phyloP scores from a whole-genome alignment of 1,140 invertebrate species.

The Trypoxylus dichotomus region DNA sequence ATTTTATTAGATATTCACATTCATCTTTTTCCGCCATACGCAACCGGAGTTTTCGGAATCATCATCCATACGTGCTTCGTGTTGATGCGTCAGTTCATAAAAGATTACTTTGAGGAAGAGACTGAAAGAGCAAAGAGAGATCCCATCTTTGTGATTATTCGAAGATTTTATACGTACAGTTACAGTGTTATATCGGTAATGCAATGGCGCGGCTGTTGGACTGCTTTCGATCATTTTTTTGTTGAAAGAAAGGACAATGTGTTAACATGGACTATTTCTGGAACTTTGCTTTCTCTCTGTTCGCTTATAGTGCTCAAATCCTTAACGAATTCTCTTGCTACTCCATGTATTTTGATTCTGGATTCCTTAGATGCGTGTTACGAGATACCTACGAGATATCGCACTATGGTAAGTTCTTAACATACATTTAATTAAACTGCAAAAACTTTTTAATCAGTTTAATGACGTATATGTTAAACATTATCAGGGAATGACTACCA shows the following conservation, averaged over 20 bases:
- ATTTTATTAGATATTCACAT: conserved; percentile 61
- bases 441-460: no score
- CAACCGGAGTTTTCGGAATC: conserved; percentile 55
- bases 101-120: conserved; percentile 30
- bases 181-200: conserved; percentile 61
- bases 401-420: conserved; percentile 41
- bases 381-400: conserved; percentile 64
- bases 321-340: conserved; percentile 61
- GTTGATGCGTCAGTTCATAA: conserved; percentile 49
- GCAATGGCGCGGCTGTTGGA: conserved; percentile 67
- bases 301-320: conserved; percentile 52
- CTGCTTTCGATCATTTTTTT: conserved; percentile 55
- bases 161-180: conserved; percentile 61
- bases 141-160: conserved; percentile 35
- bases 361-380: conserved; percentile 62
- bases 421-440: no score
- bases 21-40: conserved; percentile 53
- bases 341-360: conserved; percentile 61
- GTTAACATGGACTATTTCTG: not conserved
- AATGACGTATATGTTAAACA: no score
- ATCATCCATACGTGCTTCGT: conserved; percentile 55
- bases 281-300: not conserved
- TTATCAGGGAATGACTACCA: no score
- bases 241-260: not conserved
- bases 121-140: not conserved